These are phyloP conservation scores for Buteo buteo DNA, from an alignment of 2,113 vertebrate genomes.

Conservation along the genomic window DNA sequence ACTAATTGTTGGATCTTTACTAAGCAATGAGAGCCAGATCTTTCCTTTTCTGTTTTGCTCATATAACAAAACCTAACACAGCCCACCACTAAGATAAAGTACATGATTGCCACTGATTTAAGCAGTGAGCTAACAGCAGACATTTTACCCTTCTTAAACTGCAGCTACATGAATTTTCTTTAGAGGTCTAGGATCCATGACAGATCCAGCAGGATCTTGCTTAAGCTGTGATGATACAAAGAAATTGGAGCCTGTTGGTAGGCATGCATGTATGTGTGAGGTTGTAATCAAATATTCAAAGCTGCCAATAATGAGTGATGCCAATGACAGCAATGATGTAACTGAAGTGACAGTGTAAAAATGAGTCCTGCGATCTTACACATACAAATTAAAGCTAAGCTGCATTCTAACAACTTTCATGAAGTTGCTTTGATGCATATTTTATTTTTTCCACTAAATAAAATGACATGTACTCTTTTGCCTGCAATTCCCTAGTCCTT, in stretches of 20 bases:
- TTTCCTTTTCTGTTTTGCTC: not conserved
- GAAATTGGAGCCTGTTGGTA: not conserved
- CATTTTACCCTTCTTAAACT: not conserved
- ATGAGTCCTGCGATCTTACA: not conserved
- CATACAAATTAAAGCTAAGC: not conserved
- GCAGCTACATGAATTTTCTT: not conserved
- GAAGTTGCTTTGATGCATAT: not conserved
- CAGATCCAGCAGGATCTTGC: not conserved
- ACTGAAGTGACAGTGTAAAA: not conserved
- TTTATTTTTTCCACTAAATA: not conserved
- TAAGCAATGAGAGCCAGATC: not conserved
- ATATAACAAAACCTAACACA: not conserved
- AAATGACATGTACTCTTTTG: not conserved
- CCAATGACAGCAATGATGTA: not conserved
- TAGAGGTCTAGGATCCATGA: not conserved
- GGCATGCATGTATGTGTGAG: not conserved
- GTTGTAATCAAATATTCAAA: not conserved
- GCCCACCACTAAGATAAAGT: not conserved
- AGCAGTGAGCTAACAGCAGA: not conserved
- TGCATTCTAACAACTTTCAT: not conserved
- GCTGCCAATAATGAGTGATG: constrained; percentile 31
- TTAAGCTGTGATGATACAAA: not conserved
- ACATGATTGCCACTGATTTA: not conserved
- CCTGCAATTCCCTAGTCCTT: not conserved
- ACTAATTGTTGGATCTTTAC: not conserved